A percentile compares a stretch with the other conserved stretches of the same genome.
Evolutionary conservation across 1,140 invertebrate genomes (phyloP).

Genomic region (Medauroidea extradentata): DNA sequence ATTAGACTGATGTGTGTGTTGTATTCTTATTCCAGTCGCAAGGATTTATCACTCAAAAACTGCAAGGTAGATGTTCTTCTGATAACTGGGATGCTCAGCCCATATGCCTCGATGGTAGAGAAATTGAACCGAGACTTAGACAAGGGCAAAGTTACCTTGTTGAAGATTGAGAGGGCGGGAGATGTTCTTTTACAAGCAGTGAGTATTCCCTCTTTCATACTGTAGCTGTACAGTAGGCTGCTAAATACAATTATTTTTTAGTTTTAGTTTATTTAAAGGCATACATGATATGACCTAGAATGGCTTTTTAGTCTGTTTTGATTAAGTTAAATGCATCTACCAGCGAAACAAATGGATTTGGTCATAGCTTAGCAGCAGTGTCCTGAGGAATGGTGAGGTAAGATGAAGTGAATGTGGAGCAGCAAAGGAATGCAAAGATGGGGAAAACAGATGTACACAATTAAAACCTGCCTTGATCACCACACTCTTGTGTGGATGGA

Average conservation of each 20-base stretch:
- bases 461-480: too few relatives aligned
- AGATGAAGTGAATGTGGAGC: too few relatives aligned
- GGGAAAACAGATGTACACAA: too few relatives aligned
- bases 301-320: neutral
- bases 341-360: too few relatives aligned
- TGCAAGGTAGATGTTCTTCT: slow-evolving; percentile 73
- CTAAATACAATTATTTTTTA: too few relatives aligned
- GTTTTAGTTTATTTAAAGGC: neutral
- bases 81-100: slow-evolving; percentile 74
- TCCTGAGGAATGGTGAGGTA: too few relatives aligned
- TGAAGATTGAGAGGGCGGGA: slow-evolving; percentile 74
- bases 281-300: neutral
- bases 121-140: slow-evolving; percentile 72
- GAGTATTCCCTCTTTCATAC: slow-evolving; percentile 32
- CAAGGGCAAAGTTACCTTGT: slow-evolving; percentile 74
- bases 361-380: too few relatives aligned
- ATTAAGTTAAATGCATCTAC: too few relatives aligned
- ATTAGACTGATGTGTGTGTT: too few relatives aligned
- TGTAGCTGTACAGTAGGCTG: too few relatives aligned
- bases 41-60: slow-evolving; percentile 63
- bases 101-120: slow-evolving; percentile 71
- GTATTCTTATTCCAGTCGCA: slow-evolving; percentile 61
- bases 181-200: slow-evolving; percentile 78
- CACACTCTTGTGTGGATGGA: too few relatives aligned
- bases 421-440: too few relatives aligned